These are phyloP conservation scores for Muntiacus muntjak DNA, from an alignment of 2,113 vertebrate genomes.

Conservation along the genomic window DNA sequence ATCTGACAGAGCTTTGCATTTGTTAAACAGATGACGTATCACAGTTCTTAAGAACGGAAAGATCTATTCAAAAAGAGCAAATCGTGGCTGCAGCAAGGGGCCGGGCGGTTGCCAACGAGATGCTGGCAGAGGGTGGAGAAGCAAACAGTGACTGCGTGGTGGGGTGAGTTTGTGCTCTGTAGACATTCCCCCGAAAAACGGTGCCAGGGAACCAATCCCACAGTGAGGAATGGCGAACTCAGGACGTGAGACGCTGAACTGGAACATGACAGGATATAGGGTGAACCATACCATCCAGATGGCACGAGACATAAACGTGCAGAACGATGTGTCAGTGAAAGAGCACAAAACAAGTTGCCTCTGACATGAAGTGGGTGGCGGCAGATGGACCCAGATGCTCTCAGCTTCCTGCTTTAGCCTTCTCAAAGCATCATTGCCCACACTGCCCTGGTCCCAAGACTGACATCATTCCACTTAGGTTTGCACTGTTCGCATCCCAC, in stretches of 20 bases:
- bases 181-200: too few relatives aligned
- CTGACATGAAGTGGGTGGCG: neutral
- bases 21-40: neutral
- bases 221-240: neutral
- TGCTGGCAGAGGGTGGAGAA: rapidly evolving
- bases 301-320: neutral
- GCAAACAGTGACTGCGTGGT: rapidly evolving
- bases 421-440: neutral
- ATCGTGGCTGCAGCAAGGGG: too few relatives aligned
- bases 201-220: neutral
- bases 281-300: neutral
- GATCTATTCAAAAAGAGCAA: neutral
- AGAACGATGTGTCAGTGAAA: neutral
- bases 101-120: rapidly evolving
- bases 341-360: neutral
- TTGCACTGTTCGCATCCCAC: neutral
- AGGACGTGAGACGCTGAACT: neutral
- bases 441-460: neutral
- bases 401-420: too few relatives aligned
- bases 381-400: neutral
- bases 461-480: neutral
- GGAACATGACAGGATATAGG: neutral
- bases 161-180: rapidly evolving
- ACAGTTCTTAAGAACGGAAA: neutral
- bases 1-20: neutral